phyloP scores from a whole-genome alignment of 2,797 vertebrate species.

The Etheostoma perlongum region DNA sequence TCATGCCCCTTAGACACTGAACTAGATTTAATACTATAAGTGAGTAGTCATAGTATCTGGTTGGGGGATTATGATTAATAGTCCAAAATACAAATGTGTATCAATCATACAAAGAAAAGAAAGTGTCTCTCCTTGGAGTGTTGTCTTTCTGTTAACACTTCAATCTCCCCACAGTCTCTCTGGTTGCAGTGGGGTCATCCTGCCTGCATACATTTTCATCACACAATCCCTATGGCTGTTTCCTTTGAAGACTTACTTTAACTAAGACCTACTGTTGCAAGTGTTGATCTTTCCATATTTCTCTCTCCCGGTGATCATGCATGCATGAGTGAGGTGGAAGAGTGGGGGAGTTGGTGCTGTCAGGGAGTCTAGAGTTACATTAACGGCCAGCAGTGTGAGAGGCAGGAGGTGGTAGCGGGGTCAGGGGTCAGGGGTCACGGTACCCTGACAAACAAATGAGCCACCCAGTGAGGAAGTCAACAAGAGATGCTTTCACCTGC shows the following conservation, averaged over 20 bases:
- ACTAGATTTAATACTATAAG: neutral
- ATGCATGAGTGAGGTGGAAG: slow-evolving; percentile 12
- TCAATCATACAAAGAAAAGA: slow-evolving; percentile 21
- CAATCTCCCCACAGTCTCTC: slow-evolving; percentile 15
- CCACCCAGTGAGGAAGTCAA: slow-evolving; percentile 78
- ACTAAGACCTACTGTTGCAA: slow-evolving; percentile 44
- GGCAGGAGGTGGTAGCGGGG: slow-evolving; percentile 64
- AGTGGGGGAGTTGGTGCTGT: neutral
- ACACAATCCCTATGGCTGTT: slow-evolving; percentile 17
- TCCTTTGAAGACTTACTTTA: slow-evolving; percentile 30
- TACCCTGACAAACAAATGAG: slow-evolving; percentile 76
- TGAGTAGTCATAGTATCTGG: slow-evolving; percentile 4
- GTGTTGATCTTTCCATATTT: slow-evolving; percentile 58
- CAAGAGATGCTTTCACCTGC: slow-evolving; percentile 70
- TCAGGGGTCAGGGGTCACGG: slow-evolving; percentile 78
- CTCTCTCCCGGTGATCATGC: slow-evolving; percentile 27
- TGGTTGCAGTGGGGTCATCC: slow-evolving; percentile 41
- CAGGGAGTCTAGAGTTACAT: slow-evolving; percentile 61
- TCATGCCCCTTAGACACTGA: neutral
- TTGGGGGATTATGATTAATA: slow-evolving; percentile 20
- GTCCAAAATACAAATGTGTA: slow-evolving; percentile 20
- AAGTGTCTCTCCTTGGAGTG: neutral
- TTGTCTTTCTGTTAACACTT: slow-evolving; percentile 20
- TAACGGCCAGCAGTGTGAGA: slow-evolving; percentile 47
- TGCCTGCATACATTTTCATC: slow-evolving; percentile 29